Evolutionary conservation across 2,888 invertebrate genomes (phyloP), one percentile per base, ranked within the genome.

Genomic region (Eupithecia abbreviata): DNA sequence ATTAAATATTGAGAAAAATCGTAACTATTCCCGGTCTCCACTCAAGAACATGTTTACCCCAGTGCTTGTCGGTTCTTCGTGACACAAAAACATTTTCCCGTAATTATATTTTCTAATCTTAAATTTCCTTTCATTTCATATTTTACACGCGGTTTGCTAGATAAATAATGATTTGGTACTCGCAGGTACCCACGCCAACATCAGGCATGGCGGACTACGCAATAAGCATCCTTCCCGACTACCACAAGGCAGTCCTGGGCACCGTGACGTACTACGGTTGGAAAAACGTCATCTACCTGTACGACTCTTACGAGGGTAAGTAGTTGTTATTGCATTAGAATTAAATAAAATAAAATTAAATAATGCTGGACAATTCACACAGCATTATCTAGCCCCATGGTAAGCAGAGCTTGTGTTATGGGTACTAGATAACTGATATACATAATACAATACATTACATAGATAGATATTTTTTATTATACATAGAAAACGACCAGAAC

Each of bases 241-340:
- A 99, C 93, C 98, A 99, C 92, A 97, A 97, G 88, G 99, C 99
- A 77, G 97, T 99, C 89, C 97, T 99, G 84, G 99, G 99, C 93
- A 97, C 99, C 76, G 98, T 99, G 86, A 96, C 97, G 81, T 97
- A 98, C 93, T 99, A 99, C 92, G 97, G 97, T 72, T 99, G 98
- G 98, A 96, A 96, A 85, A 97, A 97, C 89, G 97, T 98, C 82
- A 98, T 98, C 87, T 98, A 98, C 93, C 95, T 99, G 83, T 98
- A 98, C 91, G 98, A 98, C 90, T 98, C 98, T 0, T 97, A 98
- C 87, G 98, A 98, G 87, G 98, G 98, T 98, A 93, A 96, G 97
- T 96, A 70, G 69, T 65, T 6, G 15, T 51, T 51, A n/a, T n/a
- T 51, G 5, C 45, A 45, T 45, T 6, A 45, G 5, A n/a, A n/a